A percentile compares a stretch with the other conserved stretches of the same genome.
Evolutionary conservation across 2,797 vertebrate genomes (phyloP).

Genomic region (Monodelphis domestica): DNA sequence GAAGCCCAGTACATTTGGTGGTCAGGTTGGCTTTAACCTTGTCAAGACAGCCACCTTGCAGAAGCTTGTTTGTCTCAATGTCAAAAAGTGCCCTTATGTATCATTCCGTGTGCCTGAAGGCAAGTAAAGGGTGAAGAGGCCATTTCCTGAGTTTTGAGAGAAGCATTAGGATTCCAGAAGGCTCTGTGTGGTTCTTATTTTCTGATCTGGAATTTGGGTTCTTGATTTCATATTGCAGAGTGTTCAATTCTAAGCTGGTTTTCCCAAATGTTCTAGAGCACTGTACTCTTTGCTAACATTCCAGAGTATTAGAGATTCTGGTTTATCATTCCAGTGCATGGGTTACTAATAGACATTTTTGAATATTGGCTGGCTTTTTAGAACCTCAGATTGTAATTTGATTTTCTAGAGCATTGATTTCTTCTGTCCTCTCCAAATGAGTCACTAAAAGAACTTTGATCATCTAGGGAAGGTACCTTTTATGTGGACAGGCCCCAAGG

Average conservation of each 20-base stretch:
- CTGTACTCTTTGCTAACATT: slow-evolving; percentile 30
- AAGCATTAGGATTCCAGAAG: slow-evolving; percentile 42
- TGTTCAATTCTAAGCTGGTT: background rate
- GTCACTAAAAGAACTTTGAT: background rate
- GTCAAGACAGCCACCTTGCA: slow-evolving; percentile 90
- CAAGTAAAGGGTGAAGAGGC: slow-evolving; percentile 13
- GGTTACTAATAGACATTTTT: slow-evolving; percentile 29
- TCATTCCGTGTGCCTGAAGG: slow-evolving; percentile 86
- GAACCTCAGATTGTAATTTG: background rate
- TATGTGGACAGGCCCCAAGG: background rate
- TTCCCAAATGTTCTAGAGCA: slow-evolving; percentile 15
- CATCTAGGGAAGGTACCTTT: background rate
- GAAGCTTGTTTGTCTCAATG: slow-evolving; percentile 94
- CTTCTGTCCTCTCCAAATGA: slow-evolving; percentile 35
- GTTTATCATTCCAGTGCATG: slow-evolving; percentile 17
- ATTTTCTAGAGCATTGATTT: slow-evolving; percentile 42
- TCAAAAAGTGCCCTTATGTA: slow-evolving; percentile 92
- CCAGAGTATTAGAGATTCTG: slow-evolving; percentile 26
- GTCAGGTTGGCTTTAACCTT: slow-evolving; percentile 90
- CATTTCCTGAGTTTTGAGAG: slow-evolving; percentile 85
- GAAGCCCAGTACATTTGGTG: slow-evolving; percentile 97
- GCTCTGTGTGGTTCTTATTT: slow-evolving; percentile 3
- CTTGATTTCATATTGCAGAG: slow-evolving; percentile 1
- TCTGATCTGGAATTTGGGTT: slow-evolving; percentile 6
- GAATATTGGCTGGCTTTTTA: background rate